Base-by-base conservation (phyloP, 2,888 invertebrate species). In the Choreutis nemorana region DNA sequence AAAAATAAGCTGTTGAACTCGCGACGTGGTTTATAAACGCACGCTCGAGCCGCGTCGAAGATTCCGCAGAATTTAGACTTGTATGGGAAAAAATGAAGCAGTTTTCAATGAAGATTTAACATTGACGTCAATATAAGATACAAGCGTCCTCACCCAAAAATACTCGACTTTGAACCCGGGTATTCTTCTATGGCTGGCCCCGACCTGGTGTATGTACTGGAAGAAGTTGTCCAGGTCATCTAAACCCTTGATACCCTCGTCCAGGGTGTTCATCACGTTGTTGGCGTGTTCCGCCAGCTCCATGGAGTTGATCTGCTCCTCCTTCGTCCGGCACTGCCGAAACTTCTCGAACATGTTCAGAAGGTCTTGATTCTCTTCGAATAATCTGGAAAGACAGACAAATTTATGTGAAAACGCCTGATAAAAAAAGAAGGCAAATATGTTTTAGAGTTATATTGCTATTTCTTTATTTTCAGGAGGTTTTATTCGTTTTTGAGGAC, bases 121-220 rank as follows among this genome's bases (percentile, higher is more conserved):
- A n/a, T n/a, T n/a, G n/a, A n/a, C n/a, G n/a, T n/a, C n/a, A n/a
- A n/a, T n/a, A n/a, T n/a, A n/a, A n/a, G n/a, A n/a, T n/a, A n/a
- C n/a, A n/a, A n/a, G n/a, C n/a, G n/a, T n/a, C 63, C 85, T 81
- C 53, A 94, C 94, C 92, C 91, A 91, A 81, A 94, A 94, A 70
- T 90, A 90, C 45, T 91, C 90, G 28, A 87, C 86, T 66, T 90
- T 87, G 72, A 94, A 94, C 5, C 90, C 91, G 2, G 89, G 89
- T 73, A 94, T 91, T 65, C 87, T 84, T 37, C 86, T 81, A 70
- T 94, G 94, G 31, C 89, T 87, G 29, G 88, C 89, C 3, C 93
- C 94, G 28, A 92, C 87, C 65, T 90, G 88, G 52, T 90, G 87
- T 32, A 94, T 82, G 56, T 87, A 90, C 48, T 87, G 84, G 63